These are phyloP conservation scores for Rhodinocichla rosea DNA, from an alignment of 2,113 vertebrate genomes.

Conservation along the genomic window DNA sequence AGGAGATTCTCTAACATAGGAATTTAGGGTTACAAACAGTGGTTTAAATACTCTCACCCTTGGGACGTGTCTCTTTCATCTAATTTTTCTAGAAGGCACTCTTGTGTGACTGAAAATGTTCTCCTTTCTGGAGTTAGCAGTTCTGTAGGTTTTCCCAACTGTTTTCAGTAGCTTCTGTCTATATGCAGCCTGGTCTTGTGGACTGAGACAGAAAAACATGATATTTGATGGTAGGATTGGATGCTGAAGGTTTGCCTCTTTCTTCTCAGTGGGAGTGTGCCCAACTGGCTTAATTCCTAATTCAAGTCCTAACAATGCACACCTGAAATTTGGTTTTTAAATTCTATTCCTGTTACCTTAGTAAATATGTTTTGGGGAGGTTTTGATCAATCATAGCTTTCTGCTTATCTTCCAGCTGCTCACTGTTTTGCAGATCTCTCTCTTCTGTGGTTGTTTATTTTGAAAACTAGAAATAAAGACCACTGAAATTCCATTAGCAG, in stretches of 20 bases:
- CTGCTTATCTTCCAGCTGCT: not conserved
- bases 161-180: not conserved
- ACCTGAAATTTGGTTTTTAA: not conserved
- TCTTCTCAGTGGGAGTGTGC: not conserved
- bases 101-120: not conserved
- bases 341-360: not conserved
- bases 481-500: not conserved
- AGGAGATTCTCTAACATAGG: not conserved
- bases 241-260: not conserved
- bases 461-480: not conserved
- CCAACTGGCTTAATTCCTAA: not conserved
- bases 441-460: not conserved
- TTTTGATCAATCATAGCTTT: not conserved
- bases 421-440: not conserved
- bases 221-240: not conserved
- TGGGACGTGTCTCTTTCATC: not conserved
- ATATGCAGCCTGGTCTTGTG: not conserved
- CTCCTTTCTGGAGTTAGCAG: not conserved
- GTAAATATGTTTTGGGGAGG: not conserved
- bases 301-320: not conserved
- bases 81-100: not conserved
- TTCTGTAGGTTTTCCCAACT: not conserved
- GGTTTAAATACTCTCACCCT: not conserved
- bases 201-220: not conserved
- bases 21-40: not conserved